Evolutionary conservation across 2,113 vertebrate species (phyloP).

Genomic region (Ptilonorhynchus violaceus): DNA sequence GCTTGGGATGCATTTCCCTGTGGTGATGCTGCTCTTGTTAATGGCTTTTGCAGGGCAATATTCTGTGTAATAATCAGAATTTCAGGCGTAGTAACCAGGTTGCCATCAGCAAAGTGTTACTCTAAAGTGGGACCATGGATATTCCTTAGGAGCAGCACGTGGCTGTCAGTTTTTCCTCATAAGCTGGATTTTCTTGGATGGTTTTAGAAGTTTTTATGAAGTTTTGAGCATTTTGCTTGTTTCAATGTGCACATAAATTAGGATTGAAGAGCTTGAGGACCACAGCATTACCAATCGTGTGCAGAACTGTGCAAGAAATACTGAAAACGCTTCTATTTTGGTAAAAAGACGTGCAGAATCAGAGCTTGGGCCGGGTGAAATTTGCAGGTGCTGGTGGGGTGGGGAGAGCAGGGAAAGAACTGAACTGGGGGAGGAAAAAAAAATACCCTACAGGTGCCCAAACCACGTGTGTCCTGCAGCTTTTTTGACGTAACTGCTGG

Average conservation of each 20-base stretch:
- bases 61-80: background rate
- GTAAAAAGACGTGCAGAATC: background rate
- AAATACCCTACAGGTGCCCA: background rate
- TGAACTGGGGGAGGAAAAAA: accelerated
- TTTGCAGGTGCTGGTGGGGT: conserved; percentile 1
- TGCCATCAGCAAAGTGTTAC: background rate
- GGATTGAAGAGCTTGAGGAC: background rate
- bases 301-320: background rate
- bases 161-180: background rate
- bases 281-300: accelerated
- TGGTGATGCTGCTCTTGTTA: background rate
- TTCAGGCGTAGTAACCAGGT: background rate
- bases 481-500: background rate
- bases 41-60: background rate
- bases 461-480: background rate
- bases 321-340: background rate
- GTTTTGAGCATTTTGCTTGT: background rate
- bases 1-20: background rate
- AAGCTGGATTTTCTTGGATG: background rate
- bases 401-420: background rate
- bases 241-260: accelerated
- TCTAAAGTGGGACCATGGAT: accelerated
- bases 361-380: background rate
- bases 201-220: background rate
- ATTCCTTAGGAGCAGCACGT: background rate